Base-by-base conservation (phyloP, 2,113 vertebrate genomes). In the Podilymbus podiceps region DNA sequence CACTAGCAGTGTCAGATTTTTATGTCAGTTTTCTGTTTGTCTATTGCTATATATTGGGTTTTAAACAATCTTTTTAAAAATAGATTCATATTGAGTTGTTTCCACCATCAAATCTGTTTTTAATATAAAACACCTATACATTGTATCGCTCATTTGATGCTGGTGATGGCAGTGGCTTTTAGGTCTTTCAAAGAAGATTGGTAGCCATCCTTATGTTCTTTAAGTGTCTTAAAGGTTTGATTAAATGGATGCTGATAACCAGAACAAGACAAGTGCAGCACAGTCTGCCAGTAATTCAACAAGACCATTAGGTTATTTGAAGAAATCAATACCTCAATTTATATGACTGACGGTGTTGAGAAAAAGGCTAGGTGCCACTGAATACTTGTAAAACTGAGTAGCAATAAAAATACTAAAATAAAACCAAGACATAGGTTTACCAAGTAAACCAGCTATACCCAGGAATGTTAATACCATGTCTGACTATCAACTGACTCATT, bases 291-390 rank as follows among this genome's bases (percentile, higher is more conserved):
- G 90, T 96, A 97, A 96, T 95, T 98, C 92, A 96, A 92, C 42
- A n/a, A 96, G 76, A 90, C 42, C 24, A 55, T 59, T 94, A 95
- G 31, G 47, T 75, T 93, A 85, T 93, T 84, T 96, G 73, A 75
- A 95, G 75, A 98, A 97, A 97, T 97, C 92, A 96, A 77, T 98
- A 89, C 7, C 21, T 63, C 69, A 84, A 23, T 77, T 96, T 93
- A 85, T 62, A 77, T 49, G 38, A 83, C 74, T 52, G 77, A 31
- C 88, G 5, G 35, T 18, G 8, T 82, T 95, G 52, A 91, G 76
- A 60, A 80, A 88, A 95, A 91, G 67, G 4, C 9, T 91, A 59
- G 31, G 10, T 89, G 27, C 40, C 42, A 71, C 92, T 77, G 44
- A 94, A 85, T 58, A 90, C 62, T 80, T 90, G 24, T 30, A 75